Conservation (phyloP, 2,113 vertebrate genomes). For the Rhegmatorhina hoffmannsi region DNA sequence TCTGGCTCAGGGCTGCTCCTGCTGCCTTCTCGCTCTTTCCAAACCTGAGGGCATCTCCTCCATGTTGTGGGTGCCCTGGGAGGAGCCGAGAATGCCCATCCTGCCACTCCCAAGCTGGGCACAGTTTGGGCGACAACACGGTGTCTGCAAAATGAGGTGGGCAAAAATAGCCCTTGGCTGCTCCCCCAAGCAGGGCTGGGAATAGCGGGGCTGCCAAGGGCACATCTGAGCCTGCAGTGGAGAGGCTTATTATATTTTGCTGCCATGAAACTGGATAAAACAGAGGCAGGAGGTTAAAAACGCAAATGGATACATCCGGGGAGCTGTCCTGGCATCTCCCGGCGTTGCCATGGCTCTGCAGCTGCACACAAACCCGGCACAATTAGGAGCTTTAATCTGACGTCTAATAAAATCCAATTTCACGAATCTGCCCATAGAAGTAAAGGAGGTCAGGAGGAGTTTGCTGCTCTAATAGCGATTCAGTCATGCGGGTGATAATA, state of each 20-base stretch:
- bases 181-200: neutral
- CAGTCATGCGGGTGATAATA: neutral
- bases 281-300: neutral
- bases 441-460: neutral
- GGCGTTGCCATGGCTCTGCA: slow-evolving; percentile 32
- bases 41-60: slow-evolving; percentile 37
- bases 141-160: neutral
- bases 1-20: neutral
- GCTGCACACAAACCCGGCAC: slow-evolving; percentile 2
- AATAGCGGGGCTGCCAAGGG: neutral
- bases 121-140: neutral
- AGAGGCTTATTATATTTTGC: neutral
- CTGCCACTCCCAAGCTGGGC: neutral
- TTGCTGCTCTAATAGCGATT: neutral
- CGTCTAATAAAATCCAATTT: slow-evolving; percentile 34
- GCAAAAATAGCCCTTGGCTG: slow-evolving; percentile 36
- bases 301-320: neutral
- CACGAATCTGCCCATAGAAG: neutral
- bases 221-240: neutral
- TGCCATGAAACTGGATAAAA: neutral
- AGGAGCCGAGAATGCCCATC: neutral
- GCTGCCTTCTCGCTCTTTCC: slow-evolving; percentile 50
- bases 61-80: neutral
- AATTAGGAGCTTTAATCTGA: slow-evolving; percentile 24
- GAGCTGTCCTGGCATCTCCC: slow-evolving; percentile 27